Percentiles rank a stretch among this genome's conserved stretches.
Conservation (phyloP, 2,888 invertebrate species). For the Rotaria socialis region DNA sequence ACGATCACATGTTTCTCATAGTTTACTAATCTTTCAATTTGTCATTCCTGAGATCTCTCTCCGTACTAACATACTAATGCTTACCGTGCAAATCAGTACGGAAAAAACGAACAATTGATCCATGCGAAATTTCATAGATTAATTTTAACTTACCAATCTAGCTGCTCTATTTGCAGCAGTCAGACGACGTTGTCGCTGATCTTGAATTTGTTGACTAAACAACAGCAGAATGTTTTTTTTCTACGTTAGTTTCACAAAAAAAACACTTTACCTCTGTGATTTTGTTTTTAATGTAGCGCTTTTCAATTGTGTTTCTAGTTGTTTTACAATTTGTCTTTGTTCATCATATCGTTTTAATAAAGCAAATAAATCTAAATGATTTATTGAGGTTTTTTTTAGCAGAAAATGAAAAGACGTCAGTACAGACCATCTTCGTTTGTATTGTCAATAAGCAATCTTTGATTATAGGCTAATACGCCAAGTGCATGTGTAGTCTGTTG, state of each 20-base stretch:
- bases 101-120: too few relatives aligned
- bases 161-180: background rate
- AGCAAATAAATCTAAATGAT: background rate
- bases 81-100: too few relatives aligned
- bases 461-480: conserved; percentile 26
- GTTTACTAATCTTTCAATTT: too few relatives aligned
- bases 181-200: conserved; percentile 6
- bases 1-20: too few relatives aligned
- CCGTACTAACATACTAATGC: too few relatives aligned
- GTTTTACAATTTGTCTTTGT: background rate
- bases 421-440: background rate
- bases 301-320: background rate
- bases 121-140: too few relatives aligned
- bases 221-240: background rate
- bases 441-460: background rate
- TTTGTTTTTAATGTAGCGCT: conserved; percentile 17
- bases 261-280: background rate
- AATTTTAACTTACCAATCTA: background rate
- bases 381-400: background rate
- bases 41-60: too few relatives aligned
- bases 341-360: background rate
- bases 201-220: conserved; percentile 32
- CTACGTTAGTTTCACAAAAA: background rate
- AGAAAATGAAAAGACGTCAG: background rate
- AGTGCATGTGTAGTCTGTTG: conserved; percentile 13